These are phyloP conservation scores for Achroia grisella DNA, from an alignment of 1,140 invertebrate genomes.

Conservation along the genomic window DNA sequence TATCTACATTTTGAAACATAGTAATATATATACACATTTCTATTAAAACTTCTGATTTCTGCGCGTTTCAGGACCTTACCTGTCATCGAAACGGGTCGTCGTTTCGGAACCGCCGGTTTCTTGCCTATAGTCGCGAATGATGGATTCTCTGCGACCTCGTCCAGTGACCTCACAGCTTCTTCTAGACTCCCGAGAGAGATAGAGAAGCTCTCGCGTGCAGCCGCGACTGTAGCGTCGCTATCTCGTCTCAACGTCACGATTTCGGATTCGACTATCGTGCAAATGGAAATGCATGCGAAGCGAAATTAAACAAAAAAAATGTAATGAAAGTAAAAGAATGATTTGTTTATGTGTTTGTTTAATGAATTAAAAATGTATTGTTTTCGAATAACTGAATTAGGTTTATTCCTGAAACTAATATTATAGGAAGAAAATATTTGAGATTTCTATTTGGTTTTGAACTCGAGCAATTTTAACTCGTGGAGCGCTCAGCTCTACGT, in stretches of 20 bases:
- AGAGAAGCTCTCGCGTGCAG: constrained; percentile 55
- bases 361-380: too few species aligned
- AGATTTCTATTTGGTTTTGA: too few species aligned
- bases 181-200: constrained; percentile 66
- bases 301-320: constrained; percentile 22
- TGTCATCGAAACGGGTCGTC: constrained; percentile 73
- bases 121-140: constrained; percentile 64
- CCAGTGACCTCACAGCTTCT: constrained; percentile 55
- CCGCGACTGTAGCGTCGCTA: constrained; percentile 42
- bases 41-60: background rate
- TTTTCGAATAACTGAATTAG: too few species aligned
- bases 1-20: too few species aligned
- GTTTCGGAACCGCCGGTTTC: constrained; percentile 69
- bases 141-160: constrained; percentile 47
- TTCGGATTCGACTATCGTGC: constrained; percentile 42
- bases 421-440: too few species aligned
- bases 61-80: constrained; percentile 23
- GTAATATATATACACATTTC: too few species aligned
- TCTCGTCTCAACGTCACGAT: constrained; percentile 57
- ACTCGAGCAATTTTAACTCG: too few species aligned
- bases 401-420: too few species aligned
- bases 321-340: constrained; percentile 14
- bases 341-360: too few species aligned
- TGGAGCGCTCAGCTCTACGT: too few species aligned
- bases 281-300: constrained; percentile 50